phyloP scores from a whole-genome alignment of 1,140 invertebrate species.

The Rhynchophorus ferrugineus region DNA sequence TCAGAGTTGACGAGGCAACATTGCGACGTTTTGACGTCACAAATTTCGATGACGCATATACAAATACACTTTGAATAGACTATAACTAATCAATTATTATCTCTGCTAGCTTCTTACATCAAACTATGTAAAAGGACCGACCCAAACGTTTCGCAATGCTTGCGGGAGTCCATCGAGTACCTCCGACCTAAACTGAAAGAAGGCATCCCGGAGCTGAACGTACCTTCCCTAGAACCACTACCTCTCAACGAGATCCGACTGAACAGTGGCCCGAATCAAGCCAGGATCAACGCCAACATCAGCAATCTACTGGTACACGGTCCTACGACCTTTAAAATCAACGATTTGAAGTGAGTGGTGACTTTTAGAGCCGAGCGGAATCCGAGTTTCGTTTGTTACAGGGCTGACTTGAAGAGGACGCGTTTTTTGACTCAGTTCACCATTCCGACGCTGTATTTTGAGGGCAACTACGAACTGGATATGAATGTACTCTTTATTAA shows the following conservation, averaged over 20 bases:
- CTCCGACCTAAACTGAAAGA: constrained; percentile 50
- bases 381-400: constrained; percentile 32
- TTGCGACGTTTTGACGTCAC: no score
- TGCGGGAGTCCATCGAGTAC: constrained; percentile 54
- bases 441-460: constrained; percentile 45
- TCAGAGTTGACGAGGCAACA: no score
- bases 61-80: no score
- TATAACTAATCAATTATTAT: no score
- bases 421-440: constrained; percentile 40
- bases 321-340: constrained; percentile 31
- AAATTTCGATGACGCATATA: no score
- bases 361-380: no score
- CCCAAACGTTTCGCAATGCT: constrained; percentile 55
- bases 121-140: constrained; percentile 56
- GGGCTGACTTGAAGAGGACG: constrained; percentile 47
- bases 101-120: constrained; percentile 64
- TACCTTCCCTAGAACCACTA: constrained; percentile 58
- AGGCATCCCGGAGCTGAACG: constrained; percentile 59
- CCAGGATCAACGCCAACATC: constrained; percentile 35
- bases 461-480: constrained; percentile 50
- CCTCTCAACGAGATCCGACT: constrained; percentile 46
- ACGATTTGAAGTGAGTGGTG: constrained; percentile 33
- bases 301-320: constrained; percentile 35
- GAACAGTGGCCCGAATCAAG: constrained; percentile 29
- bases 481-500: constrained; percentile 51